phyloP scores from a whole-genome alignment of 2,888 invertebrate genomes.

The Drosophila incognita region DNA sequence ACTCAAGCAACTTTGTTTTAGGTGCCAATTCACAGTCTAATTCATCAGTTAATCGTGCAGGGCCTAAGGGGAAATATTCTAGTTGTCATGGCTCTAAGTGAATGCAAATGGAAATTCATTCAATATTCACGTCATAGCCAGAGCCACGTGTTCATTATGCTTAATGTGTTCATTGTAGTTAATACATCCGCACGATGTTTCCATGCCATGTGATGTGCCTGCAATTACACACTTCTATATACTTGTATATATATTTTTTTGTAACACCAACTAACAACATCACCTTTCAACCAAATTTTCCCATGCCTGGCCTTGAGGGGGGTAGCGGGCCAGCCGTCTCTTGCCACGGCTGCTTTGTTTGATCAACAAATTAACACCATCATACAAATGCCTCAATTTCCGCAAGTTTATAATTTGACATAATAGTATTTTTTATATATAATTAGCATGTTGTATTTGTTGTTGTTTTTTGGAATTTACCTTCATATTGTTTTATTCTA shows the following conservation, averaged over 20 bases:
- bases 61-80: not conserved
- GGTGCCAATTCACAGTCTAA: slow-evolving; percentile 18
- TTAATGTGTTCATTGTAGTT: not conserved
- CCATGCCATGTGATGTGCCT: not conserved
- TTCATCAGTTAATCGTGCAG: slow-evolving; percentile 20
- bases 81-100: slow-evolving; percentile 8
- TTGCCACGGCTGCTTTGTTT: slow-evolving; percentile 32
- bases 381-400: slow-evolving; percentile 69
- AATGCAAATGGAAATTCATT: slow-evolving; percentile 13
- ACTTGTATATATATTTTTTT: not conserved
- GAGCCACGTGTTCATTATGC: slow-evolving; percentile 15
- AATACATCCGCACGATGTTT: slow-evolving; percentile 5
- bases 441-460: slow-evolving; percentile 52
- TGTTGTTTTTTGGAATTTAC: not conserved
- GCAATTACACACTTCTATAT: slow-evolving; percentile 16
- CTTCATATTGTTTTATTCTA: slow-evolving; percentile 8
- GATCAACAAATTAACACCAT: slow-evolving; percentile 59
- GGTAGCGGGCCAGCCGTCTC: not conserved
- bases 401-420: slow-evolving; percentile 58
- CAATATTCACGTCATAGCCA: not conserved
- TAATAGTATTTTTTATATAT: slow-evolving; percentile 29
- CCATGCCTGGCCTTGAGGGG: slow-evolving; percentile 37
- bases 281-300: slow-evolving; percentile 10
- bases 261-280: not conserved
- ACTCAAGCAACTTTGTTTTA: not conserved